phyloP scores from a whole-genome alignment of 1,140 invertebrate species.

The Vanessa atalanta region DNA sequence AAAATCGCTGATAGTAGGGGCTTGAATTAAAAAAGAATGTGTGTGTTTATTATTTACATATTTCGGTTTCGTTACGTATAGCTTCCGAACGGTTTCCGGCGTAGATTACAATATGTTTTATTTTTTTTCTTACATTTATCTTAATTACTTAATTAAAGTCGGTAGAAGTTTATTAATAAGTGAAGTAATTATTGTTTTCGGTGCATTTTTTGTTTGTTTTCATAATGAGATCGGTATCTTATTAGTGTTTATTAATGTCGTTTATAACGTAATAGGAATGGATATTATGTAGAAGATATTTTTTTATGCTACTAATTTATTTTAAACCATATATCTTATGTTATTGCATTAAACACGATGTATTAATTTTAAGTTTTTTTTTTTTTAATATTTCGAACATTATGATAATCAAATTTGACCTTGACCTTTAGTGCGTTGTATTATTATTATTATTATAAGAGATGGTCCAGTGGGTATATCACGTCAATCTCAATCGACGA shows the following conservation, averaged over 20 bases:
- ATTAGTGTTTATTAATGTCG: slow-evolving; percentile 14
- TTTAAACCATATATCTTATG: background rate
- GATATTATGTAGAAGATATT: background rate
- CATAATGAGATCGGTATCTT: slow-evolving; percentile 41
- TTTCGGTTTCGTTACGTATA: slow-evolving; percentile 59
- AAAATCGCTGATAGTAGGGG: slow-evolving; percentile 40
- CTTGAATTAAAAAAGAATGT: slow-evolving; percentile 39
- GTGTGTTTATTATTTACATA: slow-evolving; percentile 60
- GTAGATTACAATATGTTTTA: slow-evolving; percentile 67
- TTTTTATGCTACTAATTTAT: background rate
- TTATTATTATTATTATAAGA: too few species aligned
- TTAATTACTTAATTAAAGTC: slow-evolving; percentile 73
- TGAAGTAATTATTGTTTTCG: slow-evolving; percentile 24
- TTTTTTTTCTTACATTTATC: slow-evolving; percentile 61
- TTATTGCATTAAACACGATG: background rate
- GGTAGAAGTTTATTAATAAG: slow-evolving; percentile 50
- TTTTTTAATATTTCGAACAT: too few species aligned
- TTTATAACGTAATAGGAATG: background rate
- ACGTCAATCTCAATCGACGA: too few species aligned
- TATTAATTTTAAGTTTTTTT: too few species aligned
- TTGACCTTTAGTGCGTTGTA: too few species aligned
- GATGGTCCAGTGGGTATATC: too few species aligned
- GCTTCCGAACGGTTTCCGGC: slow-evolving; percentile 67
- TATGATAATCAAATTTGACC: too few species aligned
- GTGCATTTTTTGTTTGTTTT: slow-evolving; percentile 32